Evolutionary conservation across 2,888 invertebrate genomes (phyloP), one percentile per base, ranked within the genome.

Genomic region (Agrochola macilenta): DNA sequence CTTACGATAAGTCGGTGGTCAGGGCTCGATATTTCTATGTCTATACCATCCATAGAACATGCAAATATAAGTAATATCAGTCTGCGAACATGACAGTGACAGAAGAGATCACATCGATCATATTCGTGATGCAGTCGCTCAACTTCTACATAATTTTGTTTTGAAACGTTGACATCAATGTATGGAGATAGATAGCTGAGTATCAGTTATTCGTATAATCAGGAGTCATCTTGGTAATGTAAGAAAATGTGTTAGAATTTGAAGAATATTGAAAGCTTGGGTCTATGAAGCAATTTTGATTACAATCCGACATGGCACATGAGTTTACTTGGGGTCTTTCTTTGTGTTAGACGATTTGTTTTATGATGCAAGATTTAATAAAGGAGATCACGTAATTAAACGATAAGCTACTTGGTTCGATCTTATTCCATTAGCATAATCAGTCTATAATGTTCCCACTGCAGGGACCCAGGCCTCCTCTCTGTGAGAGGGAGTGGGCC

Each of bases 131-230:
- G 75, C 85, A 65, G 61, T 60, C 57, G 23, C 49, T 39, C 26
- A 30, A 35, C 11, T 72, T 78, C 64, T 64, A 75, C 86, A 83
- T 85, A 78, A 83, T 81, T 70, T 74, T 52, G 78, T 81, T 64
- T 73, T 23, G 78, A 74, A 76, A 78, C 17, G 68, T 52, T 75
- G 84, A 86, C 86, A 35, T 81, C n/a, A 68, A 83, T 77, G 73
- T 49, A 83, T 79, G 75, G 52, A 86, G 81, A 83, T 74, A 26
- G 61, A 86, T 78, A 46, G 49, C 7, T 65, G 0, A 23, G 58
- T 20, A 46, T 57, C 30, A 26, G 5, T 58, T 73, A 58, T 81
- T 78, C 69, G 57, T 64, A 54, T 79, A 68, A 39, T 57, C 39
- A 0, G 30, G 39, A 8, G 30, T 4, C 14, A 35, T 5, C n/a